phyloP scores from a whole-genome alignment of 2,888 invertebrate genomes.

The Cephonodes hylas region DNA sequence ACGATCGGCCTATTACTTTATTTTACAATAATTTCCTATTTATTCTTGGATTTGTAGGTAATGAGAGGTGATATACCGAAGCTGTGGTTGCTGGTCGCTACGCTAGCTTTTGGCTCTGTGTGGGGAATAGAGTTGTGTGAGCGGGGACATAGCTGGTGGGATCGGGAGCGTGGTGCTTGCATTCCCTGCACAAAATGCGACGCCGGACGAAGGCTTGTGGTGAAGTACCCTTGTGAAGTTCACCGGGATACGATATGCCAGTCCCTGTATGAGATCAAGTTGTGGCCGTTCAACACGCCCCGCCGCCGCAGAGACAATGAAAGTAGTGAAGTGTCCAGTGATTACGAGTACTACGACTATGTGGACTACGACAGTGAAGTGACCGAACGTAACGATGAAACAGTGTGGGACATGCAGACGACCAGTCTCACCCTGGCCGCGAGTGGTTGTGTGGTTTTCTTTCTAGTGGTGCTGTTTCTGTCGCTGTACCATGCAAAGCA shows the following conservation, averaged over 20 bases:
- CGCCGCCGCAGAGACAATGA: slow-evolving; percentile 47
- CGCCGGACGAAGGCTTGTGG: slow-evolving; percentile 78
- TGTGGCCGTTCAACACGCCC: slow-evolving; percentile 80
- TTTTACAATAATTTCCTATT: not conserved
- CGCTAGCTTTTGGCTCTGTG: slow-evolving; percentile 59
- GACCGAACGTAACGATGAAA: slow-evolving; percentile 53
- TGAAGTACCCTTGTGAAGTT: slow-evolving; percentile 86
- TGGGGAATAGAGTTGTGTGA: slow-evolving; percentile 60
- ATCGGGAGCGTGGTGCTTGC: slow-evolving; percentile 83
- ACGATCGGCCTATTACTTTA: not conserved
- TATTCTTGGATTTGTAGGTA: slow-evolving; percentile 50
- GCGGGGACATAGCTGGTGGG: slow-evolving; percentile 86
- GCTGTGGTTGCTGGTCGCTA: slow-evolving; percentile 68
- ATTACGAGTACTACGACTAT: slow-evolving; percentile 70
- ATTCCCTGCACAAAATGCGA: slow-evolving; percentile 87
- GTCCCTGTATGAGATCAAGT: slow-evolving; percentile 83
- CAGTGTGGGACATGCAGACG: slow-evolving; percentile 88
- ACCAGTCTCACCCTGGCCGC: slow-evolving; percentile 87
- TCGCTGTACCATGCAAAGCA: slow-evolving; percentile 89
- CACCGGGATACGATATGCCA: slow-evolving; percentile 89
- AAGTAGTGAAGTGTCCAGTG: slow-evolving; percentile 54
- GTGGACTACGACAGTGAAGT: slow-evolving; percentile 70
- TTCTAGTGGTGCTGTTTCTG: slow-evolving; percentile 88
- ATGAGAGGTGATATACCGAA: slow-evolving; percentile 70
- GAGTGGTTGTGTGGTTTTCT: slow-evolving; percentile 89